Evolutionary conservation across 2,797 vertebrate species (phyloP).

Genomic region (Sebastes itinus): DNA sequence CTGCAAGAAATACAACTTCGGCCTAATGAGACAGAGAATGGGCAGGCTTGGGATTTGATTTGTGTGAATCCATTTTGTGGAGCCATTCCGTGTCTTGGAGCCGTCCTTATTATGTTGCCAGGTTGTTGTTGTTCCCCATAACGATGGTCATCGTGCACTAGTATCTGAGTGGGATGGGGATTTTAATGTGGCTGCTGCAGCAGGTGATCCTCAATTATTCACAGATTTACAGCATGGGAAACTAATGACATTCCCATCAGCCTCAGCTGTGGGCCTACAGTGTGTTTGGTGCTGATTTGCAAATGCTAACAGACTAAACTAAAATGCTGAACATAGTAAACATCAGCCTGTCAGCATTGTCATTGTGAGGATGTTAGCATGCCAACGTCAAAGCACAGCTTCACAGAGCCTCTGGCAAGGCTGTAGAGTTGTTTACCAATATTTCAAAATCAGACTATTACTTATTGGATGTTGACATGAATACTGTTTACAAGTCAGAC

Average conservation of each 20-base stretch:
- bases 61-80: not conserved
- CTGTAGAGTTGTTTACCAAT: not conserved
- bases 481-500: not conserved
- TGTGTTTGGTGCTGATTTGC: not conserved
- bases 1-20: constrained; percentile 51
- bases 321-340: not conserved
- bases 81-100: constrained; percentile 14
- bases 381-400: not conserved
- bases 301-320: not conserved
- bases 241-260: not conserved
- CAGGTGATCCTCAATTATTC: not conserved
- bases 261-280: not conserved
- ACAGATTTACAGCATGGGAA: not conserved
- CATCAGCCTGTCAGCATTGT: not conserved
- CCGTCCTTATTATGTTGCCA: constrained; percentile 25
- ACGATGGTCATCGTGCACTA: not conserved
- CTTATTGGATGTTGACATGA: not conserved
- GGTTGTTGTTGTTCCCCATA: constrained; percentile 24
- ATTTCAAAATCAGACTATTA: not conserved
- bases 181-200: not conserved
- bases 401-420: not conserved
- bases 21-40: constrained; percentile 37
- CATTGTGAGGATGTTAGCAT: not conserved
- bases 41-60: constrained; percentile 2
- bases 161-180: not conserved